Evolutionary conservation across 2,113 vertebrate genomes (phyloP).

Genomic region (Colossoma macropomum): DNA sequence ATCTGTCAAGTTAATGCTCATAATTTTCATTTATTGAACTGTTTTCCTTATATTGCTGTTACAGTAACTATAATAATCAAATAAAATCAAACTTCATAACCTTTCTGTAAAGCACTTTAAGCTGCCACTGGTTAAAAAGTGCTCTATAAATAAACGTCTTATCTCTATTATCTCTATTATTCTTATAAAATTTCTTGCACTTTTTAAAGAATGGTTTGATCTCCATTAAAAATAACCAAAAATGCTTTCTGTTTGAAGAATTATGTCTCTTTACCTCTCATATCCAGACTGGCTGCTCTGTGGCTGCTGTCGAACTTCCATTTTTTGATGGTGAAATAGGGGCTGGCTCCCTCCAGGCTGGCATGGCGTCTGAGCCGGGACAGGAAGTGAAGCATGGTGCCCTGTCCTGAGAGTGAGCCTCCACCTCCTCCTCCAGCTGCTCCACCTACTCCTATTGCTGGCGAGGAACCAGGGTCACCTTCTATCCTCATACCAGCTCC

Average conservation of each 20-base stretch:
- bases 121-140: too few species aligned
- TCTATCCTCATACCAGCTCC: conserved; percentile 58
- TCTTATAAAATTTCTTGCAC: too few species aligned
- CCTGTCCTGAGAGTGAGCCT: conserved; percentile 58
- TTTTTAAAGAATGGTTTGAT: background rate
- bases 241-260: background rate
- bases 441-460: background rate
- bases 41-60: too few species aligned
- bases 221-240: background rate
- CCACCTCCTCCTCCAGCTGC: conserved; percentile 16
- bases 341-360: conserved; percentile 91
- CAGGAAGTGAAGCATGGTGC: conserved; percentile 87
- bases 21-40: too few species aligned
- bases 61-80: too few species aligned
- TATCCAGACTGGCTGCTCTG: conserved; percentile 92
- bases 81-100: too few species aligned
- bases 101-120: too few species aligned
- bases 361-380: conserved; percentile 89
- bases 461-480: conserved; percentile 23
- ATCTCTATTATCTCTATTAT: too few species aligned
- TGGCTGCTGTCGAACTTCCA: conserved; percentile 93
- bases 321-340: conserved; percentile 90
- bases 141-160: too few species aligned
- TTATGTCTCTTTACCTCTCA: conserved; percentile 81
- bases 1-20: too few species aligned